Evolutionary conservation across 2,113 vertebrate genomes (phyloP).

Genomic region (Nibea albiflora): DNA sequence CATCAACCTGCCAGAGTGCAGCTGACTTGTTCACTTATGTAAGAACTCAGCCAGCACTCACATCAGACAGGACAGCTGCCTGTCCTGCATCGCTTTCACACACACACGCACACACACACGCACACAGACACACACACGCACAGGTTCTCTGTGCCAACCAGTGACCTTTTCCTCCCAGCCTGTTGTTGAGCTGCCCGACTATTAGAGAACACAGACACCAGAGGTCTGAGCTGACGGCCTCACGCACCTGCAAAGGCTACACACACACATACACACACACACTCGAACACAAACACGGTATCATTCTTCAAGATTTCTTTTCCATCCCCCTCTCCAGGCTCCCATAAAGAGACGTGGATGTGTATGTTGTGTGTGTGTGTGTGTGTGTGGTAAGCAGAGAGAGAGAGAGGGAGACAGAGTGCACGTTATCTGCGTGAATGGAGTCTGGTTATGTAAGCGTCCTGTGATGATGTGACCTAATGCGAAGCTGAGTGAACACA

Average conservation of each 20-base stretch:
- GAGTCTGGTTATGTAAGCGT: slow-evolving; percentile 78
- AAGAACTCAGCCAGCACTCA: slow-evolving; percentile 66
- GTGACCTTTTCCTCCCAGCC: slow-evolving; percentile 59
- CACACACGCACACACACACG: slow-evolving; percentile 29
- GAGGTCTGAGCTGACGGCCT: slow-evolving; percentile 20
- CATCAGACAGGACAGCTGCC: slow-evolving; percentile 81
- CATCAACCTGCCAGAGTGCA: slow-evolving; percentile 63
- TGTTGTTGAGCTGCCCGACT: slow-evolving; percentile 52
- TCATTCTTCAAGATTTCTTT: slow-evolving; percentile 39
- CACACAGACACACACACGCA: slow-evolving; percentile 31
- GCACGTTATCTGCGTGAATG: slow-evolving; percentile 72
- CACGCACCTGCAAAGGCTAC: slow-evolving; percentile 10
- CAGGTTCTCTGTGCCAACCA: slow-evolving; percentile 58
- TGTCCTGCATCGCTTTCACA: slow-evolving; percentile 59
- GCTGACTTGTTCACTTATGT: slow-evolving; percentile 72
- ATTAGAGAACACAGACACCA: slow-evolving; percentile 49
- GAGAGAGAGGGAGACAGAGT: slow-evolving; percentile 45
- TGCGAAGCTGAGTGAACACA: slow-evolving; percentile 75
- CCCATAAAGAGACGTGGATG: slow-evolving; percentile 29
- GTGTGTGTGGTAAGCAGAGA: no score
- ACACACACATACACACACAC: not conserved
- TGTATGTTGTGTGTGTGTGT: slow-evolving; percentile 14
- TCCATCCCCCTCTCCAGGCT: slow-evolving; percentile 31
- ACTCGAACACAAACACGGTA: not conserved
- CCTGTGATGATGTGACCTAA: slow-evolving; percentile 79